Percentiles rank a stretch among this genome's conserved stretches.
phyloP scores from a whole-genome alignment of 2,888 invertebrate genomes.

The Dysmachus trigonus region DNA sequence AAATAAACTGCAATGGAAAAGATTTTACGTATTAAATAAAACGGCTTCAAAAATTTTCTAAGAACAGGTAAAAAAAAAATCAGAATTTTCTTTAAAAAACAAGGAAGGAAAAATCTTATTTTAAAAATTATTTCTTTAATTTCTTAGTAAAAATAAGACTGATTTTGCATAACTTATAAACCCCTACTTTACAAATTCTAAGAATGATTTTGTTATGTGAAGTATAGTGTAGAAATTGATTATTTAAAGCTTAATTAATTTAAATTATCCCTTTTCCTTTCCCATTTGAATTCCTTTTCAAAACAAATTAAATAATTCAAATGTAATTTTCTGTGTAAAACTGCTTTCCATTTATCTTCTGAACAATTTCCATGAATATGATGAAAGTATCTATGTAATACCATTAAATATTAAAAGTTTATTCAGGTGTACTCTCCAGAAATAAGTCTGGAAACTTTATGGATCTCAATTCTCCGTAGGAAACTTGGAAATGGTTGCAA shows the following conservation, averaged over 20 bases:
- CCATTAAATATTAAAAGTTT: background rate
- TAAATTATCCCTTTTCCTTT: background rate
- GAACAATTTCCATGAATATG: background rate
- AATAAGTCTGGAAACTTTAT: background rate
- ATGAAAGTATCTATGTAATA: background rate
- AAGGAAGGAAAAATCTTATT: too few species aligned
- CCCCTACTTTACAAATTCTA: too few species aligned
- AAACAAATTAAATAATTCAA: background rate
- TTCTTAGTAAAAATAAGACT: too few species aligned
- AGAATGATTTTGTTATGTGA: too few species aligned
- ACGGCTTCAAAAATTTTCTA: too few species aligned
- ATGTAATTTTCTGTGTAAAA: background rate
- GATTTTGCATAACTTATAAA: too few species aligned
- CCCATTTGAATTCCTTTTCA: background rate
- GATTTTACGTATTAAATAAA: too few species aligned
- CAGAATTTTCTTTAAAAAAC: too few species aligned
- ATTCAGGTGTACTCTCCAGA: background rate
- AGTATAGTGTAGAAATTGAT: background rate
- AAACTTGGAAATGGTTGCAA: background rate
- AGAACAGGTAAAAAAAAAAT: too few species aligned
- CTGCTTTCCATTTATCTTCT: background rate
- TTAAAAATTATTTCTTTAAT: too few species aligned
- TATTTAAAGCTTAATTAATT: background rate
- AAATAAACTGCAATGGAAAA: too few species aligned
- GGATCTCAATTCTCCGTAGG: background rate